Conservation (phyloP, 2,888 invertebrate genomes). For the Palloptera scutellata region DNA sequence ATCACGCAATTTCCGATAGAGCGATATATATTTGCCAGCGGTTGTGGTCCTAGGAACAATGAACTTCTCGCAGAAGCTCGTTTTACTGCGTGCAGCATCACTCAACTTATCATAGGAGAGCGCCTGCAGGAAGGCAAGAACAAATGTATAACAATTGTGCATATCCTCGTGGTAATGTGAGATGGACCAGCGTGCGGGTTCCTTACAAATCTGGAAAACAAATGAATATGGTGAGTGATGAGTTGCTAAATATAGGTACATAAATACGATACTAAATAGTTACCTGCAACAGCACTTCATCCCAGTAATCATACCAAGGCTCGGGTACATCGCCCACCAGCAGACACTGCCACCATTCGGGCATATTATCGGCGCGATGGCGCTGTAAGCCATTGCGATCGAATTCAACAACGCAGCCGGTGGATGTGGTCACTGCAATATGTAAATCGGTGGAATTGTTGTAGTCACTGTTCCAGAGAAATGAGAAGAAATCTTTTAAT, state of each 20-base stretch:
- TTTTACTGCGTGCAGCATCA: constrained; percentile 71
- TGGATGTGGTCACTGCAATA: constrained; percentile 87
- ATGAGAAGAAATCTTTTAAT: constrained; percentile 8
- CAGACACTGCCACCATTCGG: constrained; percentile 74
- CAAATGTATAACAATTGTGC: constrained; percentile 88
- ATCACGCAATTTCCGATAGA: constrained; percentile 76
- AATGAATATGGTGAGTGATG: constrained; percentile 12
- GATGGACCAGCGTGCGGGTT: constrained; percentile 69
- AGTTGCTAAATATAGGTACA: constrained; percentile 14
- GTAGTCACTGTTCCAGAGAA: constrained; percentile 72
- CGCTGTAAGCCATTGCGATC: constrained; percentile 78
- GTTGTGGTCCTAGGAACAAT: constrained; percentile 83
- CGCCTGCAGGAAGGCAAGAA: constrained; percentile 78
- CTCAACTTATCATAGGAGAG: constrained; percentile 77
- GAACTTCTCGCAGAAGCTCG: constrained; percentile 80
- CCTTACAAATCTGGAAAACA: constrained; percentile 54
- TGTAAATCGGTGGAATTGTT: constrained; percentile 85
- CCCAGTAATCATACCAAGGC: constrained; percentile 75
- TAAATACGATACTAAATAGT: too few species aligned
- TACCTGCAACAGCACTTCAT: constrained; percentile 72
- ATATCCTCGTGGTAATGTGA: constrained; percentile 77
- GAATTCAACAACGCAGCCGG: constrained; percentile 82
- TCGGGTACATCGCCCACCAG: constrained; percentile 74
- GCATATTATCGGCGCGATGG: constrained; percentile 58
- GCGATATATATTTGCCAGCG: constrained; percentile 84